Percentiles rank a stretch among this genome's conserved stretches.
Evolutionary conservation across 2,888 invertebrate genomes (phyloP).

Genomic region (Eristalinus sepulchralis): DNA sequence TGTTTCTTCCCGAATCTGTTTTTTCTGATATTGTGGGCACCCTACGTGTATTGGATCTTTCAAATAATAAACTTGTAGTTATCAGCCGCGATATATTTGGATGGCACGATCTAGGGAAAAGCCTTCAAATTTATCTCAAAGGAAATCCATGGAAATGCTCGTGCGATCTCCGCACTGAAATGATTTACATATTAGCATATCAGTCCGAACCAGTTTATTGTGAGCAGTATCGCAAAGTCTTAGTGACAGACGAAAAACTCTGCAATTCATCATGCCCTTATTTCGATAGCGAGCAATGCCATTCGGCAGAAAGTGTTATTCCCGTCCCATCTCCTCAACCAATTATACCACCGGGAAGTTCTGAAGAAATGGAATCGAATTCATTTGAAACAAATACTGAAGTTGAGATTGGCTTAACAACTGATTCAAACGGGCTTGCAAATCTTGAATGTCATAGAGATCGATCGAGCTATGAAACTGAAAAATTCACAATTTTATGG

Average conservation of each 20-base stretch:
- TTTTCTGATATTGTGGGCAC: slow-evolving; percentile 73
- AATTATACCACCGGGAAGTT: background rate
- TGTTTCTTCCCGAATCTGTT: slow-evolving; percentile 73
- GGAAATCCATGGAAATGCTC: slow-evolving; percentile 76
- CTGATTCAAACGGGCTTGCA: background rate
- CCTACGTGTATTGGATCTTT: slow-evolving; percentile 74
- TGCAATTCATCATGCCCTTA: slow-evolving; percentile 13
- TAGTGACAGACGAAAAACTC: background rate
- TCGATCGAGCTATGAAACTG: slow-evolving; percentile 6
- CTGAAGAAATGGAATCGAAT: background rate
- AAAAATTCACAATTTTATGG: slow-evolving; percentile 33
- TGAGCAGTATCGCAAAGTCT: slow-evolving; percentile 49
- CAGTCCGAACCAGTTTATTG: slow-evolving; percentile 70
- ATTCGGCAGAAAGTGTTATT: background rate
- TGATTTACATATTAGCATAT: slow-evolving; percentile 70
- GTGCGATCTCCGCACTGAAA: slow-evolving; percentile 73
- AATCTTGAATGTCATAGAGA: slow-evolving; percentile 30
- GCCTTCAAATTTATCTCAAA: slow-evolving; percentile 70
- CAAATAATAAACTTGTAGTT: slow-evolving; percentile 74
- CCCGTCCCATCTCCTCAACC: background rate
- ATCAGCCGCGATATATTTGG: slow-evolving; percentile 74
- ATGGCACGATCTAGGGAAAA: slow-evolving; percentile 48
- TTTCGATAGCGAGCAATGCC: slow-evolving; percentile 71
- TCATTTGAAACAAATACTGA: background rate
- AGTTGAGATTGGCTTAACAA: background rate